phyloP scores from a whole-genome alignment of 2,888 invertebrate species.

The Drosophila pseudotakahashii region DNA sequence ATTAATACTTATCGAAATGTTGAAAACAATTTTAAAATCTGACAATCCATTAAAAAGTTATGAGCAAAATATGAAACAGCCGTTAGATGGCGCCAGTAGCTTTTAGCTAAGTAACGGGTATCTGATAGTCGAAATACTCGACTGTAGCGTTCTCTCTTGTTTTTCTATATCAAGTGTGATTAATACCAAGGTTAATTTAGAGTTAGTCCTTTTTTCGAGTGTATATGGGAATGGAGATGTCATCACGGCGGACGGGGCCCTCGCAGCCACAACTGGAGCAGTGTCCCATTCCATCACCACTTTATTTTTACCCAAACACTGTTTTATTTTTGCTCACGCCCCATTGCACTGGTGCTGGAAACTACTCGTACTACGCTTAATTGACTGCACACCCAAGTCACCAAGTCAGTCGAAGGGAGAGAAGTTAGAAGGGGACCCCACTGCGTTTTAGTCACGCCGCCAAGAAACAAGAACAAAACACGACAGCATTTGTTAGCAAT shows the following conservation, averaged over 20 bases:
- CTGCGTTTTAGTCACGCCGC: conserved; percentile 51
- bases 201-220: background rate
- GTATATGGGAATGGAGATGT: conserved; percentile 6
- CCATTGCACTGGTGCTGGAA: conserved; percentile 46
- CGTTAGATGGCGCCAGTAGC: too few relatives aligned
- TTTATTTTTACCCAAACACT: conserved; percentile 9
- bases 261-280: conserved; percentile 58
- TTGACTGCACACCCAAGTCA: conserved; percentile 47
- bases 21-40: too few relatives aligned
- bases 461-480: conserved; percentile 24
- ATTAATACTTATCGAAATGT: too few relatives aligned
- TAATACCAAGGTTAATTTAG: too few relatives aligned
- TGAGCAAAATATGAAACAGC: too few relatives aligned
- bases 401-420: background rate
- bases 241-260: conserved; percentile 50
- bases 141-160: too few relatives aligned
- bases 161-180: too few relatives aligned
- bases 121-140: too few relatives aligned
- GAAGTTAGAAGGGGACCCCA: conserved; percentile 1
- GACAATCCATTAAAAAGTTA: too few relatives aligned
- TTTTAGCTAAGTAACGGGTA: too few relatives aligned
- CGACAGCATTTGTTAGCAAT: conserved; percentile 71
- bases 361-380: conserved; percentile 51
- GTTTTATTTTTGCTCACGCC: conserved; percentile 46
- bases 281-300: background rate